These are phyloP conservation scores for Drosophila malerkotliana DNA, from an alignment of 1,140 invertebrate genomes.

Conservation along the genomic window DNA sequence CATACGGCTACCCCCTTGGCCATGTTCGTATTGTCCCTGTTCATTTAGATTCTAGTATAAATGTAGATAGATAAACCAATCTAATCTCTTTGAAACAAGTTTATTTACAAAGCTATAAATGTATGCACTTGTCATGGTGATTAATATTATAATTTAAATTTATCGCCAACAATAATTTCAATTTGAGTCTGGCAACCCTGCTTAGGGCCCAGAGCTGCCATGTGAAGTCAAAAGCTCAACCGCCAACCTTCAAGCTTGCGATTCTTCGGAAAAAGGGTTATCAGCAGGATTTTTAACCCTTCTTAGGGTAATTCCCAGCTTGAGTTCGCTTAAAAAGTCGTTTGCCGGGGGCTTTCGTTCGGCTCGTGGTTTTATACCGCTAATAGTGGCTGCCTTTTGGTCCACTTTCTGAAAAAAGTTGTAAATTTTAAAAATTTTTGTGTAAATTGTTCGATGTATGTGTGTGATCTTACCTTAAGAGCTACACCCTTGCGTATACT, in stretches of 20 bases:
- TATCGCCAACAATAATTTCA: conserved; percentile 6
- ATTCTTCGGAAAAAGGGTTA: conserved; percentile 68
- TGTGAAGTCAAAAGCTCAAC: conserved; percentile 18
- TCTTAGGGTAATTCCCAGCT: conserved; percentile 67
- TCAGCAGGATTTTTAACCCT: conserved; percentile 65
- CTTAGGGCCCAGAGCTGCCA: background rate
- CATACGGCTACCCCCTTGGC: no score
- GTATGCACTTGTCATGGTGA: conserved; percentile 36
- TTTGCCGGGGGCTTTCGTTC: conserved; percentile 61
- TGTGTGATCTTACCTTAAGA: conserved; percentile 48
- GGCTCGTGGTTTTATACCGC: conserved; percentile 62
- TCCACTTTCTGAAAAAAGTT: conserved; percentile 64
- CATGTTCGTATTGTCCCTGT: background rate
- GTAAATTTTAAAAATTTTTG: background rate
- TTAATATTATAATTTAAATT: conserved; percentile 21
- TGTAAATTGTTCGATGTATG: background rate
- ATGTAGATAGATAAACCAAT: background rate
- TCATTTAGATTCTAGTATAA: no score
- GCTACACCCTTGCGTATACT: conserved; percentile 70
- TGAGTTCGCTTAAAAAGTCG: conserved; percentile 73
- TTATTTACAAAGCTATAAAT: conserved; percentile 34
- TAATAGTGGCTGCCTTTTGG: conserved; percentile 73
- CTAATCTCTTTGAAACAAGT: conserved; percentile 14
- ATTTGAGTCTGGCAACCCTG: conserved; percentile 32
- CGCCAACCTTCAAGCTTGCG: conserved; percentile 50